Conservation (phyloP, 2,113 vertebrate genomes). For the Notothenia rossii region DNA sequence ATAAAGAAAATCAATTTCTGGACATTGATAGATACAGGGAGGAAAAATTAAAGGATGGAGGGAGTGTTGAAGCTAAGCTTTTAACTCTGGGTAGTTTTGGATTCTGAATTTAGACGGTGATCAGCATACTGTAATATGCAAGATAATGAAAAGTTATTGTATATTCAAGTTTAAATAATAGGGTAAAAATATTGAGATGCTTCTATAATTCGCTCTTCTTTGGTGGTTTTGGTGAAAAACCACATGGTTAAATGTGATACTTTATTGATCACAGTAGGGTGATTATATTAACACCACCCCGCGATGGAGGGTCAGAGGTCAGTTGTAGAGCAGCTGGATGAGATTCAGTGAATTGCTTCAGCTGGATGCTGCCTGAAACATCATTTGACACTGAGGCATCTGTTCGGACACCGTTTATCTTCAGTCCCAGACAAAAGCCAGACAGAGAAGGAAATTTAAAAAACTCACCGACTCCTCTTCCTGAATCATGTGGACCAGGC, state of each 20-base stretch:
- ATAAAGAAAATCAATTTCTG: not conserved
- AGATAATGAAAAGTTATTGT: not conserved
- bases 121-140: not conserved
- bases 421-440: not conserved
- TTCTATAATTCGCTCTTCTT: not conserved
- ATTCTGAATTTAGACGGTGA: not conserved
- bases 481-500: slow-evolving; percentile 98
- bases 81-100: not conserved
- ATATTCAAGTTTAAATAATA: not conserved
- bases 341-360: slow-evolving; percentile 28
- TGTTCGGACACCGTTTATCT: not conserved
- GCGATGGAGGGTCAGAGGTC: slow-evolving; percentile 34
- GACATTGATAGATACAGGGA: not conserved
- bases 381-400: not conserved
- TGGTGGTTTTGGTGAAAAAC: not conserved
- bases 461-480: slow-evolving; percentile 96
- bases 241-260: slow-evolving; percentile 4
- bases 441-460: slow-evolving; percentile 17
- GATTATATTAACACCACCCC: not conserved
- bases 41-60: not conserved
- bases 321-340: slow-evolving; percentile 32
- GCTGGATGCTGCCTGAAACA: not conserved
- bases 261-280: slow-evolving; percentile 19
- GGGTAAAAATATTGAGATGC: not conserved
- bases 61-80: not conserved